Evolutionary conservation across 2,888 invertebrate genomes (phyloP), one percentile per base, ranked within the genome.

Genomic region (Panopea generosa): DNA sequence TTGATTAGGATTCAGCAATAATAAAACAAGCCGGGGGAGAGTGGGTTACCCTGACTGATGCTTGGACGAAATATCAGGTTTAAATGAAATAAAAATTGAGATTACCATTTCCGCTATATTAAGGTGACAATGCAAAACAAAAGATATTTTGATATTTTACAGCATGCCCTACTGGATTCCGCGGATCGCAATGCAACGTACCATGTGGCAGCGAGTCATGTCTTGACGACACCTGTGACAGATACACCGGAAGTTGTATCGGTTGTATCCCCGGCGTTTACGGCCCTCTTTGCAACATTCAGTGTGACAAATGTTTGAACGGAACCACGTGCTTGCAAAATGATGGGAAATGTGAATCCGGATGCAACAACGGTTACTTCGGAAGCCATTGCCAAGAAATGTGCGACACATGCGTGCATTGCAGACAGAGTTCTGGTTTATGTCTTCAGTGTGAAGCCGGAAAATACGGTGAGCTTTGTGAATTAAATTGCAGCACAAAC

Each of bases 281-380:
- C 26, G 71, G 71, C 1, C 55, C 50, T 14, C 7, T 52, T 0
- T 81, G 80, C 49, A 45, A 50, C 3, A n/a, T 26, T 16, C 20
- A n/a, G 0, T 81, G 80, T 38, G 26, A 65, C 47, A 60, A 53
- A 9, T 74, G 74, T 20, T 59, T 40, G 1, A 9, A 26, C 11
- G 70, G 74, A 26, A 78, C 61, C 57, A 63, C 74, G 2, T 78
- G 78, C 33, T 40, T 43, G 24, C 66, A 74, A 47, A 4, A 22
- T 9, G 74, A 78, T 49, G 78, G 78, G n/a, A 56, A 22, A 49
- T 78, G 78, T 50, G 62, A 70, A 29, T 40, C 49, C 4, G 78
- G 55, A 7, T 78, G 78, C 20, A 45, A 33, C 11, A 38, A 59
- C 11, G 79, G 79, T 16, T 65, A 68, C 18, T 65, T 53, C 40